These are phyloP conservation scores for Lineus longissimus DNA, from an alignment of 1,140 invertebrate species.

Conservation along the genomic window DNA sequence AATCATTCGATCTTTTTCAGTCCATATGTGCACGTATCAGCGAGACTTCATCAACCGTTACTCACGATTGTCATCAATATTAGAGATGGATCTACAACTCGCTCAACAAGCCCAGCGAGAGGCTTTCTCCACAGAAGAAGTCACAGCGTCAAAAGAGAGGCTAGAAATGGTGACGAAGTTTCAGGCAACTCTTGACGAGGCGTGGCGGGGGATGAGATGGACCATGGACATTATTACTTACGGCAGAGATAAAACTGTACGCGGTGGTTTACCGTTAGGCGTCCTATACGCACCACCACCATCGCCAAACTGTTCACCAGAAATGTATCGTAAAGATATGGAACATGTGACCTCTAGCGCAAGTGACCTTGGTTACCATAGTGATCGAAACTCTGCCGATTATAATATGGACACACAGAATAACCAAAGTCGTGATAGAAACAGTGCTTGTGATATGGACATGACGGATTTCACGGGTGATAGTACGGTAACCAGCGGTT, in stretches of 20 bases:
- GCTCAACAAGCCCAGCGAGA: slow-evolving; percentile 88
- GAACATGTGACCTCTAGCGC: slow-evolving; percentile 6
- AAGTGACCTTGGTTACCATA: slow-evolving; percentile 22
- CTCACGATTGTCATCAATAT: slow-evolving; percentile 81
- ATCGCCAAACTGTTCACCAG: slow-evolving; percentile 15
- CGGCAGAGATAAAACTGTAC: slow-evolving; percentile 72
- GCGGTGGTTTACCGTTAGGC: slow-evolving; percentile 43
- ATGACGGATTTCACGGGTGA: not conserved
- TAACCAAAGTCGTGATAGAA: not conserved
- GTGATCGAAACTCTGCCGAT: slow-evolving; percentile 13
- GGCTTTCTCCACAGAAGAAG: slow-evolving; percentile 85
- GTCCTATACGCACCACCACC: slow-evolving; percentile 23
- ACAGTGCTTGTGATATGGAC: not conserved
- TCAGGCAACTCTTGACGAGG: slow-evolving; percentile 52
- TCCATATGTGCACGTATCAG: slow-evolving; percentile 65
- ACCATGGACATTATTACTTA: slow-evolving; percentile 90
- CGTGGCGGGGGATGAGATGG: slow-evolving; percentile 93
- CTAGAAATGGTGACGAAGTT: slow-evolving; percentile 63
- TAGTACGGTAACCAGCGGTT: not conserved
- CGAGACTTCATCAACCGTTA: slow-evolving; percentile 81
- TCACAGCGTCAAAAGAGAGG: slow-evolving; percentile 79
- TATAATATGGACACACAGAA: slow-evolving; percentile 4
- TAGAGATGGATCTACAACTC: slow-evolving; percentile 86
- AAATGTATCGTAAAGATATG: slow-evolving; percentile 11
- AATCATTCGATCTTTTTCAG: slow-evolving; percentile 28